Evolutionary conservation across 2,113 vertebrate genomes (phyloP).

Genomic region (Cavia porcellus): DNA sequence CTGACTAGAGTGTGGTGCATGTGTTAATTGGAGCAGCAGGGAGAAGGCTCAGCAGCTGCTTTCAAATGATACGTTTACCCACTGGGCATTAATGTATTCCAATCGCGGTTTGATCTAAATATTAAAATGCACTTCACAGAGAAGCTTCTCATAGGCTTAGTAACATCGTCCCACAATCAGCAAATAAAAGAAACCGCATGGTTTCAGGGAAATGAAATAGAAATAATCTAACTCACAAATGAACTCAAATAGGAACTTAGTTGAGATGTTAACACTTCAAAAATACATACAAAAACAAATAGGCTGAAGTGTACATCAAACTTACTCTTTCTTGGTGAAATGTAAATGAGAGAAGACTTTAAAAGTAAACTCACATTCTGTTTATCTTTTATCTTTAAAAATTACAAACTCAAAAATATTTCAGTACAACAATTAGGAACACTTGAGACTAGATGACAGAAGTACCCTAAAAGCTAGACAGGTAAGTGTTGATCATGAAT

Average conservation of each 20-base stretch:
- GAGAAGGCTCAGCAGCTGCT: slow-evolving; percentile 89
- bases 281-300: neutral
- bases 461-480: neutral
- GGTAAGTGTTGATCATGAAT: neutral
- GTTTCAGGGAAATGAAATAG: slow-evolving; percentile 8
- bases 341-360: neutral
- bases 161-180: slow-evolving; percentile 47
- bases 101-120: slow-evolving; percentile 87
- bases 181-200: slow-evolving; percentile 81
- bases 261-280: slow-evolving; percentile 73
- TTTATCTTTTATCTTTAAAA: slow-evolving; percentile 58
- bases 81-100: slow-evolving; percentile 88
- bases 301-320: neutral
- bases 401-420: neutral
- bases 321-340: slow-evolving; percentile 34
- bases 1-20: slow-evolving; percentile 82
- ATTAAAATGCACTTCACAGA: slow-evolving; percentile 85
- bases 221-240: neutral
- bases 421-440: slow-evolving; percentile 70
- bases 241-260: slow-evolving; percentile 44
- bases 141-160: slow-evolving; percentile 77
- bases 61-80: slow-evolving; percentile 89
- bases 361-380: neutral
- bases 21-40: slow-evolving; percentile 91
- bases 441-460: slow-evolving; percentile 69